A percentile compares a stretch with the other conserved stretches of the same genome.
Evolutionary conservation across 2,113 vertebrate genomes (phyloP).

Genomic region (Excalfactoria chinensis): DNA sequence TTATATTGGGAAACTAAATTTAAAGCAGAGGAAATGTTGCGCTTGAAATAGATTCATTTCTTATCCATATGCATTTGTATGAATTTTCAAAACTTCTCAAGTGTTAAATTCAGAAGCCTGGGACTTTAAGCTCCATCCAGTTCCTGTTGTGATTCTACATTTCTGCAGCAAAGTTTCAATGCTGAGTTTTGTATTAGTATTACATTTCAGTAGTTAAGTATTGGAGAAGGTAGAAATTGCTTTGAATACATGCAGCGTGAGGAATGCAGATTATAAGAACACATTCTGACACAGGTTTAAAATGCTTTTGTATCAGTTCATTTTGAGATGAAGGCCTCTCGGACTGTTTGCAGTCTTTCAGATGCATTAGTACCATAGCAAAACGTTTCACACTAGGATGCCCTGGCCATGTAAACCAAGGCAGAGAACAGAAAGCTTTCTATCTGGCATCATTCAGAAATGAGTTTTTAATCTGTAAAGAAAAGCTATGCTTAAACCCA

Average conservation of each 20-base stretch:
- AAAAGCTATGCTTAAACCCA: neutral
- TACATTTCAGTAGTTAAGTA: neutral
- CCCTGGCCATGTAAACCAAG: neutral
- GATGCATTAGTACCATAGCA: no score
- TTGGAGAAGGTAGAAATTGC: neutral
- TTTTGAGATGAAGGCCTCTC: neutral
- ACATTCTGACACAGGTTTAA: neutral
- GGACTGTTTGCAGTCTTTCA: neutral
- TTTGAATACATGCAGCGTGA: neutral
- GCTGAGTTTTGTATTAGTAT: neutral
- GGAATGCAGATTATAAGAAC: neutral
- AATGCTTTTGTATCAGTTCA: neutral
- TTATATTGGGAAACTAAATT: neutral
- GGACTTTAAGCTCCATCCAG: rapidly evolving
- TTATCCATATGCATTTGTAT: neutral
- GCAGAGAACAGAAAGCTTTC: neutral
- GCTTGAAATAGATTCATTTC: neutral
- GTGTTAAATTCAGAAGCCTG: neutral
- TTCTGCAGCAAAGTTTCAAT: neutral
- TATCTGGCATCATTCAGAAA: neutral
- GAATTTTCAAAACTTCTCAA: neutral
- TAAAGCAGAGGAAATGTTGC: neutral
- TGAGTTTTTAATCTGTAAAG: neutral
- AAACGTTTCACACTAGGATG: neutral
- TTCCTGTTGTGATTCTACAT: neutral